phyloP scores from a whole-genome alignment of 2,888 invertebrate species.

The Eupithecia centaureata region DNA sequence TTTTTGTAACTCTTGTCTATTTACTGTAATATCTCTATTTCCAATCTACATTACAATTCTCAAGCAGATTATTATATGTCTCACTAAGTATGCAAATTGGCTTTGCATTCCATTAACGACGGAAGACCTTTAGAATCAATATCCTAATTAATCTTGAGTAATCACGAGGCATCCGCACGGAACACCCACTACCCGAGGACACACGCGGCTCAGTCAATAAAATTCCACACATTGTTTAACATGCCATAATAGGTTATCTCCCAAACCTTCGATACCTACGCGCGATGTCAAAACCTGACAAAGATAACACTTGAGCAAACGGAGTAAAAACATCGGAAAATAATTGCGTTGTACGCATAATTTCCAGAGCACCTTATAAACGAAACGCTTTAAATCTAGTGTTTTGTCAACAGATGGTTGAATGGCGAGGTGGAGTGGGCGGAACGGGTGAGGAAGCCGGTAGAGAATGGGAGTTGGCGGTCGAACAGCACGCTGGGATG shows the following conservation, averaged over 20 bases:
- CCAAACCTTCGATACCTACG: slow-evolving; percentile 62
- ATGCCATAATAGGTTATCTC: slow-evolving; percentile 54
- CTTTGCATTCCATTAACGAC: slow-evolving; percentile 51
- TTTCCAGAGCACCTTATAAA: slow-evolving; percentile 34
- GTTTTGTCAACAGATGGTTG: slow-evolving; percentile 64
- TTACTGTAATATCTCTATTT: not conserved
- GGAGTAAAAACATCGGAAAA: slow-evolving; percentile 41
- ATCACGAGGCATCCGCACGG: slow-evolving; percentile 47
- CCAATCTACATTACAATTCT: not conserved
- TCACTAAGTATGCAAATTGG: slow-evolving; percentile 31
- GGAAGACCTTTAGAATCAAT: slow-evolving; percentile 50
- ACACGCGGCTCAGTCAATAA: slow-evolving; percentile 43
- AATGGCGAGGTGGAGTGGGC: slow-evolving; percentile 77
- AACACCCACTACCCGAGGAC: slow-evolving; percentile 55
- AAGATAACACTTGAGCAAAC: slow-evolving; percentile 50
- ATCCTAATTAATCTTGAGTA: slow-evolving; percentile 55
- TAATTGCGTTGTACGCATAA: slow-evolving; percentile 38
- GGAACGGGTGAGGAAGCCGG: slow-evolving; percentile 66
- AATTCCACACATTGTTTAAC: slow-evolving; percentile 49
- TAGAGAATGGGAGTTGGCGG: slow-evolving; percentile 73
- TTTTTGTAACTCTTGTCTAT: not conserved
- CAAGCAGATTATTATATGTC: slow-evolving; percentile 3
- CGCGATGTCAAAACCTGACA: slow-evolving; percentile 51
- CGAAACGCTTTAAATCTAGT: slow-evolving; percentile 41
- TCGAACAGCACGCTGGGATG: slow-evolving; percentile 74